These are phyloP conservation scores for Alauda arvensis DNA, from an alignment of 2,797 vertebrate genomes.

Conservation along the genomic window DNA sequence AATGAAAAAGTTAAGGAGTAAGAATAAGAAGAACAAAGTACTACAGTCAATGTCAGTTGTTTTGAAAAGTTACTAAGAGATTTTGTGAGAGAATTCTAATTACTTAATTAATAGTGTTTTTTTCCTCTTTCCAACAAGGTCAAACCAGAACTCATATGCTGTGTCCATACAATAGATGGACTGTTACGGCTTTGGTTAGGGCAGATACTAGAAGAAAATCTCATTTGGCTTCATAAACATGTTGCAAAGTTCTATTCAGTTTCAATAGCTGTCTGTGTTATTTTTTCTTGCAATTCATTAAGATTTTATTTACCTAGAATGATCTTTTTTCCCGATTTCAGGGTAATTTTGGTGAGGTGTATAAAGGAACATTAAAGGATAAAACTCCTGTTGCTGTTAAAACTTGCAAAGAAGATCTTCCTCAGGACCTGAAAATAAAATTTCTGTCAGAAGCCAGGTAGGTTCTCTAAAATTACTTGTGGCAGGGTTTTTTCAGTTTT, in stretches of 20 bases:
- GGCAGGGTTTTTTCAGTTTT: neutral
- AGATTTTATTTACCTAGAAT: neutral
- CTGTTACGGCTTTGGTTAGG: neutral
- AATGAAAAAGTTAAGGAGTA: neutral
- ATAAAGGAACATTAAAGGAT: constrained; percentile 91
- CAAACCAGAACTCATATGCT: neutral
- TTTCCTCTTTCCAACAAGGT: neutral
- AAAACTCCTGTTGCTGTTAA: constrained; percentile 93
- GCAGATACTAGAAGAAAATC: neutral
- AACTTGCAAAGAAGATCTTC: constrained; percentile 96
- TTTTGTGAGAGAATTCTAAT: neutral
- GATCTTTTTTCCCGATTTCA: constrained; percentile 43
- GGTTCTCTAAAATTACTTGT: constrained; percentile 37
- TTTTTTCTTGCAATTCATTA: neutral
- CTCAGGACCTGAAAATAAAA: constrained; percentile 94
- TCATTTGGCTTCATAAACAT: neutral
- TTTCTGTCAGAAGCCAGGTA: constrained; percentile 96
- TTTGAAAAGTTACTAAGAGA: neutral
- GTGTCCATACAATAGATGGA: neutral
- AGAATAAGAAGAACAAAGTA: neutral
- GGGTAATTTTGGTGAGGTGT: constrained; percentile 98
- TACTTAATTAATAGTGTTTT: neutral
- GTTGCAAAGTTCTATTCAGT: neutral
- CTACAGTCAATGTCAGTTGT: neutral
- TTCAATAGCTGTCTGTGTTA: neutral